Base-by-base conservation (phyloP, 2,797 vertebrate genomes). In the Vultur gryphus region DNA sequence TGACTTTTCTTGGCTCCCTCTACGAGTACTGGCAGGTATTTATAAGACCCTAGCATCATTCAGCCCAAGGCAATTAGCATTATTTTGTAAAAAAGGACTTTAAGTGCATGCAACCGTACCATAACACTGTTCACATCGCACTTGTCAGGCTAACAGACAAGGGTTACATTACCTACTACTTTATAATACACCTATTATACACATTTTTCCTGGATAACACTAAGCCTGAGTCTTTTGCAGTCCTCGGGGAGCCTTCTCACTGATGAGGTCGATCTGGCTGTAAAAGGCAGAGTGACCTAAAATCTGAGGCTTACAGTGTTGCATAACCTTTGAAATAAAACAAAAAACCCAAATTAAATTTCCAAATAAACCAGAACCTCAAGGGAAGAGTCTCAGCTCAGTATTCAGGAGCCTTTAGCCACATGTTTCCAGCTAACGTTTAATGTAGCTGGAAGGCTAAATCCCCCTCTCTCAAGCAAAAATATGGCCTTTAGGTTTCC, bases 301-400 rank as follows among this genome's bases (percentile, higher is more conserved):
- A 97, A 96, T 84, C 14, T 1, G 61, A 89, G 82, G 82, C 90
- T 96, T 95, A 72, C 78, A 95, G 78, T 78, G 72, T 95, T 95
- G 65, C 1, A 0, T 93, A 92, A 95, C 82, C 87, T 93, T 92
- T 59, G 72, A 79, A 81, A 71, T 39, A 10, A 26, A 51, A 52
- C 39, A 28, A 41, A 58, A 72, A 37, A 37, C 37, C 37, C 48
- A 92, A 96, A 81, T 95, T 94, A 59, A 87, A 94, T 95, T 87
- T 92, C 92, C 57, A 94, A 95, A 95, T 93, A 91, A 96, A 97
- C 62, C 21, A 57, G 55, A 89, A 87, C 78, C 92, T 91, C 93
- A 49, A 71, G 89, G 90, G 87, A 96, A 92, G 59, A 85, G 43
- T 52, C 55, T 93, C 64, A 67, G 77, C 71, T 85, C 73, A 37